Evolutionary conservation across 2,888 invertebrate genomes (phyloP).

Genomic region (Dynastes grantii): DNA sequence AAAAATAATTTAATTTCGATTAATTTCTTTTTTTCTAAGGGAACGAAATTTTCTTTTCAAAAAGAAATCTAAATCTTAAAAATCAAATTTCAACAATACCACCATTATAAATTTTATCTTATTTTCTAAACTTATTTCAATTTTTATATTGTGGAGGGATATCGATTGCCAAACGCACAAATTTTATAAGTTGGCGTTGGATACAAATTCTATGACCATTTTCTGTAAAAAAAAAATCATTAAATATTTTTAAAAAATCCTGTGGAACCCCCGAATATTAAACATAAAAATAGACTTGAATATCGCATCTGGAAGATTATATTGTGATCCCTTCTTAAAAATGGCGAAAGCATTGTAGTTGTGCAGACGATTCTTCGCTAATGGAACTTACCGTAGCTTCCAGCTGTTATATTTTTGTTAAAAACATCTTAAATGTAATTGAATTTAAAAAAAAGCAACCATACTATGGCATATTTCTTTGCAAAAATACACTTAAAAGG

Average conservation of each 20-base stretch:
- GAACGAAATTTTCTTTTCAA: slow-evolving; percentile 1
- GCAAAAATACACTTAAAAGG: neutral
- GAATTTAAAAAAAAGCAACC: too few relatives aligned
- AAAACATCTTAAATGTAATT: neutral
- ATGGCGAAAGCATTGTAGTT: too few relatives aligned
- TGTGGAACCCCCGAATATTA: too few relatives aligned
- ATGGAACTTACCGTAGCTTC: too few relatives aligned
- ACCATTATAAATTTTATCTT: too few relatives aligned
- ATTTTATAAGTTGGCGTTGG: slow-evolving; percentile 10
- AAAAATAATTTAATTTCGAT: neutral
- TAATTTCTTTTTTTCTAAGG: slow-evolving; percentile 3
- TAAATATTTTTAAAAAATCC: too few relatives aligned
- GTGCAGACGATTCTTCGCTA: too few relatives aligned
- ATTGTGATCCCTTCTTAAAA: too few relatives aligned
- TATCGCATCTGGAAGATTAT: too few relatives aligned
- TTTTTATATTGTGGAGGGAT: slow-evolving; percentile 14
- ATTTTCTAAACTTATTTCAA: neutral
- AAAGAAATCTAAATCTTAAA: neutral
- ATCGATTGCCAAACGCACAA: slow-evolving; percentile 14
- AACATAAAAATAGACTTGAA: too few relatives aligned
- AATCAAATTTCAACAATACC: neutral
- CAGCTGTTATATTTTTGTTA: too few relatives aligned
- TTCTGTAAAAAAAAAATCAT: neutral
- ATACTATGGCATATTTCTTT: neutral
- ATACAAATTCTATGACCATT: slow-evolving; percentile 15